These are phyloP conservation scores for Arbacia lixula DNA, from an alignment of 53 echinoderm and acorn worm species.

Conservation along the genomic window DNA sequence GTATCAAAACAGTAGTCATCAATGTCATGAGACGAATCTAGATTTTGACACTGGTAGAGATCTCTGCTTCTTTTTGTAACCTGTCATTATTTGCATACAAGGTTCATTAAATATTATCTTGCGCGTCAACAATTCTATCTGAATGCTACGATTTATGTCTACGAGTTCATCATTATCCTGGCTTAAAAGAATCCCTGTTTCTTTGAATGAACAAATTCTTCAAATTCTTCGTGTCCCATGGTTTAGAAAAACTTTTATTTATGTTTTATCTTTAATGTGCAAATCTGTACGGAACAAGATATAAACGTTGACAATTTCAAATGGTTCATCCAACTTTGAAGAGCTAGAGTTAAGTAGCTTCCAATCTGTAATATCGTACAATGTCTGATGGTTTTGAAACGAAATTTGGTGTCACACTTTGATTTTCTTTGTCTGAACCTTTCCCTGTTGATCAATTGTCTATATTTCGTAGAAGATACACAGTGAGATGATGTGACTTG, in stretches of 20 bases:
- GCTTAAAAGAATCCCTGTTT: conserved; percentile 2
- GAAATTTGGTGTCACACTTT: too few species aligned
- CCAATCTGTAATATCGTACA: too few species aligned
- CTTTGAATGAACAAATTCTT: conserved; percentile 19
- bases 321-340: conserved; percentile 16
- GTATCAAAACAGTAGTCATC: too few species aligned
- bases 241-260: conserved; percentile 3
- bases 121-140: background rate
- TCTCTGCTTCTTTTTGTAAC: conserved; percentile 20
- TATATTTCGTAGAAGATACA: conserved; percentile 45
- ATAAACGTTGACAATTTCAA: conserved; percentile 12
- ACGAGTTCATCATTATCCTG: background rate
- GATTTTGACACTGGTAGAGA: background rate
- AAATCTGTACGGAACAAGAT: conserved; percentile 10
- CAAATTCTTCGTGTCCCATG: conserved; percentile 22
- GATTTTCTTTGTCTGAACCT: conserved; percentile 32
- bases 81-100: conserved; percentile 14
- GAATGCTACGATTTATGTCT: background rate
- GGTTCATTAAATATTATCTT: too few species aligned
- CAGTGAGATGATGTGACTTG: conserved; percentile 28
- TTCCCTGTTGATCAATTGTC: conserved; percentile 43
- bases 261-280: background rate
- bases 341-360: conserved; percentile 1
- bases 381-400: too few species aligned
- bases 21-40: too few species aligned